These are phyloP conservation scores for Melanogrammus aeglefinus DNA, from an alignment of 2,797 vertebrate genomes.

Conservation along the genomic window DNA sequence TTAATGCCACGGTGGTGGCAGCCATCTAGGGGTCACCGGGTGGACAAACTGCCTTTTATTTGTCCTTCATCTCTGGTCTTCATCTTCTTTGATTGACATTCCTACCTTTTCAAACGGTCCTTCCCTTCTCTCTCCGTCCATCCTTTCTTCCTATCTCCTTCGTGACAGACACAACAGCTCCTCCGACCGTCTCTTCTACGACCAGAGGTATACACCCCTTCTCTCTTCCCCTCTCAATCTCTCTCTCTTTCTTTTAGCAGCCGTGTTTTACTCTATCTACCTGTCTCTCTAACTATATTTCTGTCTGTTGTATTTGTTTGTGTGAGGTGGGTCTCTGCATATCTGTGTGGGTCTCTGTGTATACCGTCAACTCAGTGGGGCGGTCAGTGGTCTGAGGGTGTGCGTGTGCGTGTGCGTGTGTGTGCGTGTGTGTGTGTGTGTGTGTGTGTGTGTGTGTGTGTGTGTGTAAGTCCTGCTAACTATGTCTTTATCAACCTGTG, in stretches of 20 bases:
- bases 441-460: neutral
- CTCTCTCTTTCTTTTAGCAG: slow-evolving; percentile 5
- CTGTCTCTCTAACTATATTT: neutral
- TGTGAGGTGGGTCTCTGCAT: slow-evolving; percentile 10
- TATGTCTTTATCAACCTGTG: neutral
- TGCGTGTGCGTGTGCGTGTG: neutral
- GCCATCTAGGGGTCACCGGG: neutral
- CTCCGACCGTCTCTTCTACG: slow-evolving; percentile 23
- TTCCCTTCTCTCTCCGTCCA: slow-evolving; percentile 2
- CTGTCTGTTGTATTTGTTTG: neutral
- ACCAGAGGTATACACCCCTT: slow-evolving; percentile 33
- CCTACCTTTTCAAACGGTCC: neutral
- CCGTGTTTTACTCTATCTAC: neutral
- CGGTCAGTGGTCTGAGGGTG: too few relatives aligned
- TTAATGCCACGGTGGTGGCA: too few relatives aligned
- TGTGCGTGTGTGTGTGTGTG: neutral
- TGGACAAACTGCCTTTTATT: neutral
- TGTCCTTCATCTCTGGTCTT: too few relatives aligned
- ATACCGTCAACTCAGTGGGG: too few relatives aligned
- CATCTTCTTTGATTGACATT: neutral
- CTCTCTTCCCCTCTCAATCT: slow-evolving; percentile 10
- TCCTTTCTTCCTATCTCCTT: neutral
- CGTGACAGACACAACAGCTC: neutral
- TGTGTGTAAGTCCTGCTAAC: slow-evolving; percentile 3
- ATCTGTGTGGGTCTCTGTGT: neutral